Percentiles rank a stretch among this genome's conserved stretches.
Evolutionary conservation across 2,113 vertebrate species (phyloP).

Genomic region (Planiliza haematocheilus): DNA sequence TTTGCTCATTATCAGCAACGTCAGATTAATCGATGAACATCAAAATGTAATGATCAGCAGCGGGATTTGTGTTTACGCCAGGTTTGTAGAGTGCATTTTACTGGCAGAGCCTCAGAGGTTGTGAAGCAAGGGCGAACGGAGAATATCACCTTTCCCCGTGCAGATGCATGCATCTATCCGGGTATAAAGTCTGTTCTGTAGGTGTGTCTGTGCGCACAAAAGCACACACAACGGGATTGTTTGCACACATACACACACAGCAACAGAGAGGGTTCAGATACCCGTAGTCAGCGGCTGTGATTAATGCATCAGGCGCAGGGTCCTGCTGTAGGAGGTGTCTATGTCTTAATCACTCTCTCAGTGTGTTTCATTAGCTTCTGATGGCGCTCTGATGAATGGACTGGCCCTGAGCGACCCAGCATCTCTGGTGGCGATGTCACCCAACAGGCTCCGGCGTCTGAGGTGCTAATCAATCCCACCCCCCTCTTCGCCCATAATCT

Average conservation of each 20-base stretch:
- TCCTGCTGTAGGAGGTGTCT: slow-evolving; percentile 68
- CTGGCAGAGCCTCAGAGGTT: slow-evolving; percentile 51
- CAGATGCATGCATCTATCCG: background rate
- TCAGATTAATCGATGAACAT: slow-evolving; percentile 64
- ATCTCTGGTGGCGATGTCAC: slow-evolving; percentile 46
- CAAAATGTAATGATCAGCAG: slow-evolving; percentile 49
- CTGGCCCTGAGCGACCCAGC: slow-evolving; percentile 45
- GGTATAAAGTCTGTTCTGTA: slow-evolving; percentile 7
- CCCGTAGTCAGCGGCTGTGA: slow-evolving; percentile 68
- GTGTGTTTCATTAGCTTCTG: slow-evolving; percentile 81
- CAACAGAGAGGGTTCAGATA: slow-evolving; percentile 44
- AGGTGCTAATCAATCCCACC: slow-evolving; percentile 57
- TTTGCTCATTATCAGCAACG: slow-evolving; percentile 41
- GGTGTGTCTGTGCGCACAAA: slow-evolving; percentile 16
- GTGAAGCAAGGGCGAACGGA: slow-evolving; percentile 58
- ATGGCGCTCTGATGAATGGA: slow-evolving; percentile 74
- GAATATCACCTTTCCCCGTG: slow-evolving; percentile 5
- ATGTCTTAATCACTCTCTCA: slow-evolving; percentile 80
- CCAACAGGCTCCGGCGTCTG: slow-evolving; percentile 39
- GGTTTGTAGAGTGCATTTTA: slow-evolving; percentile 31
- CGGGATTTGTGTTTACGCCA: slow-evolving; percentile 41
- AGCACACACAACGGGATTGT: slow-evolving; percentile 20
- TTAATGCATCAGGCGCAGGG: slow-evolving; percentile 72
- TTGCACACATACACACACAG: slow-evolving; percentile 32
- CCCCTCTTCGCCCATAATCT: slow-evolving; percentile 4